Conservation (phyloP, 2,797 vertebrate genomes). For the Tapera naevia region DNA sequence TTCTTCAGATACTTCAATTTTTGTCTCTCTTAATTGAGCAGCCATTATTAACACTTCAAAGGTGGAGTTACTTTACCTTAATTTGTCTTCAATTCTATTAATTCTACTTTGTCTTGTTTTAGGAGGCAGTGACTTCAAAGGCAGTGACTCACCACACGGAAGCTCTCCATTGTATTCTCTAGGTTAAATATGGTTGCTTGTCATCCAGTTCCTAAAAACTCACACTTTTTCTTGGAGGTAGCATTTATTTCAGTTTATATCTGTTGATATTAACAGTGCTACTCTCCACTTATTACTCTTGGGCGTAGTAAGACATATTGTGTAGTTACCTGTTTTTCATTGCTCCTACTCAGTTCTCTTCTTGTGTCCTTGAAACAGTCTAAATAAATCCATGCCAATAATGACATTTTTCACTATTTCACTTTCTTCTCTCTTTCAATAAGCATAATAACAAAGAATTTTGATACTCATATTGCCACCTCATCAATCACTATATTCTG, state of each 20-base stretch:
- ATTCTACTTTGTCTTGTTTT: not conserved
- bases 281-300: not conserved
- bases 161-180: not conserved
- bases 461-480: not conserved
- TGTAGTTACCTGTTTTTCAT: not conserved
- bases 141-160: accelerated
- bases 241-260: not conserved
- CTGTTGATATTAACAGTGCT: not conserved
- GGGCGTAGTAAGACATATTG: not conserved
- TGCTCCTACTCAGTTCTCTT: not conserved
- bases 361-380: not conserved
- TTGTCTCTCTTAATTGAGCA: not conserved
- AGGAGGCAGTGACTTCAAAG: not conserved
- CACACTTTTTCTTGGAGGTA: not conserved
- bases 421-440: not conserved
- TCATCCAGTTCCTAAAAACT: not conserved
- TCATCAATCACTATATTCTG: not conserved
- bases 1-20: not conserved
- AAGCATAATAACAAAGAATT: not conserved
- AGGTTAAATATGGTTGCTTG: not conserved
- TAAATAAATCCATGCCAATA: not conserved
- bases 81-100: not conserved
- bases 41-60: accelerated
- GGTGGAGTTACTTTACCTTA: not conserved
- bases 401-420: not conserved